phyloP scores from a whole-genome alignment of 2,113 vertebrate species.

The Xerus inauris region DNA sequence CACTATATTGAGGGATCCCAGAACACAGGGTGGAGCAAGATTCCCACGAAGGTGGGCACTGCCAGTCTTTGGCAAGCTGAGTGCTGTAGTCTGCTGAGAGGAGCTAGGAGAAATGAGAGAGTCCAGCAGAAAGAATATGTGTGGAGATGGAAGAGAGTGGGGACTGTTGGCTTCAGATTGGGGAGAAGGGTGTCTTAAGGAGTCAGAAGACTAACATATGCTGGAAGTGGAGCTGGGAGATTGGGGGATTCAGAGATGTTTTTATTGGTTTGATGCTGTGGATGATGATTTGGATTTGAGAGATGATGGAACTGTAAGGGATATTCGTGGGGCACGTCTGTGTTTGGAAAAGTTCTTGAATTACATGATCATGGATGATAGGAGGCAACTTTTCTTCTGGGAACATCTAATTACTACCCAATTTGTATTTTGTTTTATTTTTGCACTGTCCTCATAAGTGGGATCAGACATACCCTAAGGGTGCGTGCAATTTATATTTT shows the following conservation, averaged over 20 bases:
- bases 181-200: not conserved
- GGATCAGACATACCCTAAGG: not conserved
- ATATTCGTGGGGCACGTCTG: not conserved
- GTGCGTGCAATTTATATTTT: constrained; percentile 1
- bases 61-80: not conserved
- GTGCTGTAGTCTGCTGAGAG: not conserved
- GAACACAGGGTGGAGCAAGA: not conserved
- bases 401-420: constrained; percentile 19
- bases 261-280: not conserved
- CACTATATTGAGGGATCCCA: not conserved
- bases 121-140: not conserved
- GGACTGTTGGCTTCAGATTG: not conserved
- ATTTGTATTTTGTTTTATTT: constrained; percentile 50
- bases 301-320: not conserved
- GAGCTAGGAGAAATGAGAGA: not conserved
- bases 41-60: not conserved
- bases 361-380: not conserved
- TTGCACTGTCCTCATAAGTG: not conserved
- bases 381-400: constrained; percentile 10
- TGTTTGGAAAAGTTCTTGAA: not conserved
- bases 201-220: accelerated
- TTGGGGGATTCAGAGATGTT: not conserved
- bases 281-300: not conserved
- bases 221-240: accelerated
- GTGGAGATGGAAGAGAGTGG: not conserved